Conservation (phyloP, 2,797 vertebrate species). For the Anableps anableps region DNA sequence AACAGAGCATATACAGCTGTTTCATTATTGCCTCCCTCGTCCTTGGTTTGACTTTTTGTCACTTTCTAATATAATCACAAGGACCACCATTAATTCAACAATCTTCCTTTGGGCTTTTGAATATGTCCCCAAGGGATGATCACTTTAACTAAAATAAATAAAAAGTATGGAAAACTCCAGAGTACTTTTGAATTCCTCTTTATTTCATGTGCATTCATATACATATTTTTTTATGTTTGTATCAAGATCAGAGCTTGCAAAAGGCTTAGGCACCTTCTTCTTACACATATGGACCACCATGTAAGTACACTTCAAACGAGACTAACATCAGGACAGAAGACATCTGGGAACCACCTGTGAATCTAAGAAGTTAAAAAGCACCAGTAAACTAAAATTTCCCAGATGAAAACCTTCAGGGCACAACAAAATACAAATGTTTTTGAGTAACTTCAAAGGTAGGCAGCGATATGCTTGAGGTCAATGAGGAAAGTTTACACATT, state of each 20-base stretch:
- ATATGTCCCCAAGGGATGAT: not conserved
- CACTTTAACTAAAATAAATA: not conserved
- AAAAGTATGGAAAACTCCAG: not conserved
- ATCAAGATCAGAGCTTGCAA: not conserved
- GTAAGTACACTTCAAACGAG: not conserved
- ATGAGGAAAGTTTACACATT: not conserved
- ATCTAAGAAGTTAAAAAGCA: constrained; percentile 43
- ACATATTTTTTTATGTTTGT: constrained; percentile 10
- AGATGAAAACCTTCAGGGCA: not conserved
- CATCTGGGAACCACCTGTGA: constrained; percentile 33
- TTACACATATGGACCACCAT: not conserved
- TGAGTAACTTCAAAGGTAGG: not conserved
- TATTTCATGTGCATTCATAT: not conserved
- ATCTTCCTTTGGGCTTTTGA: constrained; percentile 12
- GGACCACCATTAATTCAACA: constrained; percentile 4
- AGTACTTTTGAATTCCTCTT: not conserved
- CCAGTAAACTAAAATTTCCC: not conserved
- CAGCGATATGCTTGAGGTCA: not conserved
- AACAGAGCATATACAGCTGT: not conserved
- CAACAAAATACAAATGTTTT: constrained; percentile 15
- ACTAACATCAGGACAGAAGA: not conserved
- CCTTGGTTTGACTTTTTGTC: constrained; percentile 7
- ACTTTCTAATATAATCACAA: constrained; percentile 5
- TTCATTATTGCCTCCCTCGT: constrained; percentile 19
- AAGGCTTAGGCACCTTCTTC: not conserved